Evolutionary conservation across 2,113 vertebrate species (phyloP), one percentile per base, ranked within the genome.

Genomic region (Mormyrus lacerda): DNA sequence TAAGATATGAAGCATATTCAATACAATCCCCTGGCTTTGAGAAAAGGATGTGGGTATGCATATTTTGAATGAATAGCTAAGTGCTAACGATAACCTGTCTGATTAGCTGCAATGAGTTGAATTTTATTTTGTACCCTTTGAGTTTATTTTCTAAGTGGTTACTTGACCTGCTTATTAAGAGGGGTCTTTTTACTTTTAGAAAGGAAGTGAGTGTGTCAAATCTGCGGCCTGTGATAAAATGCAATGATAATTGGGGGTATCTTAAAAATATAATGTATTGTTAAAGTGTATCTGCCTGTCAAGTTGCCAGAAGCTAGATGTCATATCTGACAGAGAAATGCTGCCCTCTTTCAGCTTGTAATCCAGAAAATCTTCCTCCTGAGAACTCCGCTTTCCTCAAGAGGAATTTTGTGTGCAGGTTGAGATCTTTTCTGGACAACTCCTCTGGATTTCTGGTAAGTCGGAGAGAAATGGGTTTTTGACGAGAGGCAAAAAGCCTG

Each of bases 391-490:
- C 94, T 1, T 96, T 96, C 90, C 95, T 97, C 95, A 96, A 97
- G 93, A 92, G 96, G 89, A 95, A 95, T 91, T 97, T 97, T 85
- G 88, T 96, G 73, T 97, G 97, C 92, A 94, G 97, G 87, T 94
- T 97, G 73, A 93, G 97, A 89, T 97, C 97, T 90, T 95, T 97
- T 7, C 90, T 97, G 91, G 96, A 97, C 93, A 96, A 96, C 93
- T 97, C 96, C 1, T 97, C 97, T 90, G 96, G 97, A 42, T 97
- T 97, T 92, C 93, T 97, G 93, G 97, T 97, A 92, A 93, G 95
- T 91, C 8, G 0, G 17, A 87, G 10, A 31, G 85, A 11, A 35
- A 19, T 39, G n/a, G 7, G 8, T 87, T 87, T 24, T 8, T 24
- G 42, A 21, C 0, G 0, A 84, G 15, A 45, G 42, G 19, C 19